Conservation (phyloP, 2,113 vertebrate genomes). For the Malurus melanocephalus region DNA sequence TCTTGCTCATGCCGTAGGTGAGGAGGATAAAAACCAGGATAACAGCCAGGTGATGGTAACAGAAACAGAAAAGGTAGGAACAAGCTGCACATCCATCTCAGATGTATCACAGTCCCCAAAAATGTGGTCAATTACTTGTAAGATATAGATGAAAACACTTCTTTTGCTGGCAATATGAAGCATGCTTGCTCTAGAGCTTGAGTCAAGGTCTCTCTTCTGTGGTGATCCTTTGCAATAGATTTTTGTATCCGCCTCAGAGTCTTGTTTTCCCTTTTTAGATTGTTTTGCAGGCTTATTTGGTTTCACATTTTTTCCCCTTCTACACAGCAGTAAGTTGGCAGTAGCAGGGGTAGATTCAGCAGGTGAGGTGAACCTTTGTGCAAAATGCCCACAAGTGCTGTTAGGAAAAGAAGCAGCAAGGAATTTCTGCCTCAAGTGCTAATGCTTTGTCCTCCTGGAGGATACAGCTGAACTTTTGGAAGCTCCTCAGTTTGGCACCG, state of each 20-base stretch:
- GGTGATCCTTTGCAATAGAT: background rate
- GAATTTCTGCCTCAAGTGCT: background rate
- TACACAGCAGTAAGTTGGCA: accelerated
- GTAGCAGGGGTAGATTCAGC: background rate
- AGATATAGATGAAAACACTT: background rate
- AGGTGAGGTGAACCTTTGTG: background rate
- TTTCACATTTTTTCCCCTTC: background rate
- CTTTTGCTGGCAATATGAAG: background rate
- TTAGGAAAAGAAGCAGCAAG: background rate
- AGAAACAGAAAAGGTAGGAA: background rate
- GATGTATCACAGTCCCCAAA: background rate
- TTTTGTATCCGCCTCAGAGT: background rate
- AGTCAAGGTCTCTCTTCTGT: background rate
- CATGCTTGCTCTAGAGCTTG: background rate
- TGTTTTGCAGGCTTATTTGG: background rate
- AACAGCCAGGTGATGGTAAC: background rate
- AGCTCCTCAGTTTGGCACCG: background rate
- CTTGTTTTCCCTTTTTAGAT: background rate
- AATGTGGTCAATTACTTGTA: background rate
- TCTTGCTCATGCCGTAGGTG: background rate
- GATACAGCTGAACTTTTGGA: background rate
- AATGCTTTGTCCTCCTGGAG: background rate
- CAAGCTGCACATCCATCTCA: background rate
- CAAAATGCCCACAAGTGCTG: accelerated
- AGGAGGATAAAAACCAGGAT: background rate